These are phyloP conservation scores for Mallateleia sp. DNA, from an alignment of 2,888 invertebrate genomes.

Conservation along the genomic window DNA sequence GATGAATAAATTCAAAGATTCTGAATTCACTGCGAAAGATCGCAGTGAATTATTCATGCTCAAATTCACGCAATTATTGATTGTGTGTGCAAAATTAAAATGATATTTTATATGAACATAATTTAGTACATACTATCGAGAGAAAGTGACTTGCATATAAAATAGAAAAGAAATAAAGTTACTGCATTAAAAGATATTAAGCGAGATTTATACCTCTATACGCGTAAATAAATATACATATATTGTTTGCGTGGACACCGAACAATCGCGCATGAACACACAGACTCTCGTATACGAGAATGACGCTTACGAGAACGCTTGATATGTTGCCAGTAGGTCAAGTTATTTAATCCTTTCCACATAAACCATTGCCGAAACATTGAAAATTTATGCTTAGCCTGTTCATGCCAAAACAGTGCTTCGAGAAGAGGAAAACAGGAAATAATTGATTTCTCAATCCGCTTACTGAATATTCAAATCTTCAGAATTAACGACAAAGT, in stretches of 20 bases:
- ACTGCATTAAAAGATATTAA: conserved; percentile 40
- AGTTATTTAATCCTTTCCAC: conserved; percentile 89
- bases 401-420: conserved; percentile 71
- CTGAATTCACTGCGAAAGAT: no score
- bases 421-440: conserved; percentile 69
- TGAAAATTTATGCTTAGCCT: conserved; percentile 78
- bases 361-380: conserved; percentile 87
- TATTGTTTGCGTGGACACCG: conserved; percentile 57
- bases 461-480: conserved; percentile 69
- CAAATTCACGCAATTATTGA: no score
- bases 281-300: conserved; percentile 49
- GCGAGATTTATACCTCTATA: conserved; percentile 41
- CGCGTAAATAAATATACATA: conserved; percentile 46
- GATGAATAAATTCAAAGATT: no score
- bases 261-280: conserved; percentile 62
- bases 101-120: not conserved
- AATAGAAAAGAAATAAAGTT: conserved; percentile 46
- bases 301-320: conserved; percentile 77
- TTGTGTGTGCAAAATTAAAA: not conserved
- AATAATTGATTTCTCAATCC: conserved; percentile 68
- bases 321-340: conserved; percentile 89
- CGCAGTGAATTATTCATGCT: no score
- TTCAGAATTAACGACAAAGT: conserved; percentile 63
- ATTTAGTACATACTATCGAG: conserved; percentile 6
- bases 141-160: conserved; percentile 37